Conservation (phyloP, 2,888 invertebrate genomes). For the Napeogenes sylphis region DNA sequence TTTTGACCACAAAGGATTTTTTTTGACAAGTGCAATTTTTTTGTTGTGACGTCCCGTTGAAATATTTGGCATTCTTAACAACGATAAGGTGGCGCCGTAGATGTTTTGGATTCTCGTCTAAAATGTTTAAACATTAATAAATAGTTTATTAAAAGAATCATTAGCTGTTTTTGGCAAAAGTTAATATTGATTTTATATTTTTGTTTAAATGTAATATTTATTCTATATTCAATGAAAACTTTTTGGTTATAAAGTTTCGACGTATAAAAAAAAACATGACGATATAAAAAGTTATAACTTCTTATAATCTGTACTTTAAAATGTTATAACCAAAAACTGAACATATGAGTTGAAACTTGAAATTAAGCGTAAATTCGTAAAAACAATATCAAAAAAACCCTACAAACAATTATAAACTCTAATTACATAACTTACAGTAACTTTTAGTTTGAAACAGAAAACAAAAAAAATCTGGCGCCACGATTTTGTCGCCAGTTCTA, state of each 20-base stretch:
- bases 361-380: slow-evolving; percentile 32
- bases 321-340: too few species aligned
- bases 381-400: slow-evolving; percentile 36
- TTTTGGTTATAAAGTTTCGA: too few species aligned
- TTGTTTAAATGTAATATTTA: too few species aligned
- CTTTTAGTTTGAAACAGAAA: slow-evolving; percentile 29
- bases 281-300: too few species aligned
- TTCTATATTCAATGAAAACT: too few species aligned
- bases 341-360: slow-evolving; percentile 17
- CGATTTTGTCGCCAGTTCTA: slow-evolving; percentile 57
- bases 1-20: slow-evolving; percentile 33
- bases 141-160: too few species aligned
- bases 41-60: slow-evolving; percentile 33
- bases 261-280: too few species aligned
- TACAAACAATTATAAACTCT: slow-evolving; percentile 24
- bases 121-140: too few species aligned
- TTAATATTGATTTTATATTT: too few species aligned
- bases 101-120: slow-evolving; percentile 11
- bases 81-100: slow-evolving; percentile 27
- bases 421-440: slow-evolving; percentile 20
- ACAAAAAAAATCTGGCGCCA: slow-evolving; percentile 59
- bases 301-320: too few species aligned
- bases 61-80: slow-evolving; percentile 28
- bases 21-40: slow-evolving; percentile 26
- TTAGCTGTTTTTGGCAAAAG: too few species aligned